Evolutionary conservation across 2,888 invertebrate species (phyloP).

Genomic region (Papilio gigon): DNA sequence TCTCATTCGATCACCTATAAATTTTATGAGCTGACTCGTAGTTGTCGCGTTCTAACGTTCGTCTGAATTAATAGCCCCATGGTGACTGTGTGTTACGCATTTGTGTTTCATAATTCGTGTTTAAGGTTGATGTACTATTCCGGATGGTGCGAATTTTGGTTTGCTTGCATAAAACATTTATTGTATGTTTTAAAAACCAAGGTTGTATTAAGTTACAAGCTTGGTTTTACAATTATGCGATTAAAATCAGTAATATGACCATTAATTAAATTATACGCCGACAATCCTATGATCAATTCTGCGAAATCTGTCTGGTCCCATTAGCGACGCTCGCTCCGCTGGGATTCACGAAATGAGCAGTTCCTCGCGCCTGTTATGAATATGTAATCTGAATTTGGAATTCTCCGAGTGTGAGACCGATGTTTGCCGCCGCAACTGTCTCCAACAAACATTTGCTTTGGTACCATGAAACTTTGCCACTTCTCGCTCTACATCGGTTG

Average conservation of each 20-base stretch:
- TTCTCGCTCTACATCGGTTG: slow-evolving; percentile 44
- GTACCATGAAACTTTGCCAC: slow-evolving; percentile 62
- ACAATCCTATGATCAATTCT: slow-evolving; percentile 20
- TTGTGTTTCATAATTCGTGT: slow-evolving; percentile 22
- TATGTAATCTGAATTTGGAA: slow-evolving; percentile 80
- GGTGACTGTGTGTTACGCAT: slow-evolving; percentile 50
- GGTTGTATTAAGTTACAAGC: too few species aligned
- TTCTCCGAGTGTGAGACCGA: slow-evolving; percentile 77
- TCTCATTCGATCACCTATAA: slow-evolving; percentile 83
- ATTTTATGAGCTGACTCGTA: slow-evolving; percentile 81
- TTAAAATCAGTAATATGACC: background rate
- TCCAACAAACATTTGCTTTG: slow-evolving; percentile 70
- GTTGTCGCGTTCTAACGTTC: slow-evolving; percentile 75
- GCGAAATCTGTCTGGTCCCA: slow-evolving; percentile 51
- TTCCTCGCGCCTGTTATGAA: slow-evolving; percentile 78
- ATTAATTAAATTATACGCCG: background rate
- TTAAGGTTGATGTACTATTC: slow-evolving; percentile 5
- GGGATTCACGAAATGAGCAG: slow-evolving; percentile 74
- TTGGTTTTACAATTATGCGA: background rate
- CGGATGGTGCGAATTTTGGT: background rate
- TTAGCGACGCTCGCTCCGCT: slow-evolving; percentile 63
- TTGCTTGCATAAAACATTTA: background rate
- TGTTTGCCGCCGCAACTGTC: slow-evolving; percentile 77
- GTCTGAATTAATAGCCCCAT: slow-evolving; percentile 74
- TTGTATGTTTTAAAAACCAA: background rate